These are phyloP conservation scores for Euplexia lucipara DNA, from an alignment of 2,888 invertebrate species.

Conservation along the genomic window DNA sequence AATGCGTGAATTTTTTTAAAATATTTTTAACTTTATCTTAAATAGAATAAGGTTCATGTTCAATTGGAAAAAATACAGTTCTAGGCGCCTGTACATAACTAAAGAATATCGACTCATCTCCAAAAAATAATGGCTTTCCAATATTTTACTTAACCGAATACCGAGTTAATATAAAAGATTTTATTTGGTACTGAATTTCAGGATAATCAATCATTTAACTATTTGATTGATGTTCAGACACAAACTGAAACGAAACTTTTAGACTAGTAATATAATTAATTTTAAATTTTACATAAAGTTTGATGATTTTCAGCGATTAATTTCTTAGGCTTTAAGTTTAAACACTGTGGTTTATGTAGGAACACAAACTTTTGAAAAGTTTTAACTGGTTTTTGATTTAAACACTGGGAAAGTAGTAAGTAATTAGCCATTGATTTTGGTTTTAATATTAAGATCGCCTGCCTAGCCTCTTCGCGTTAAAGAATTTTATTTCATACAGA, in stretches of 20 bases:
- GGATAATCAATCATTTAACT: constrained; percentile 40
- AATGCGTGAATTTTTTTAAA: no score
- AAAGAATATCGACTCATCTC: constrained; percentile 14
- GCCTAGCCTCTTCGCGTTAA: no score
- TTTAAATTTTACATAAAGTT: constrained; percentile 8
- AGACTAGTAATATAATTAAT: constrained; percentile 13
- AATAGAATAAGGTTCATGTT: no score
- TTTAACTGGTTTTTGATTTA: neutral
- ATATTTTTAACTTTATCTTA: no score
- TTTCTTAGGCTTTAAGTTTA: neutral
- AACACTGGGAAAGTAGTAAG: neutral
- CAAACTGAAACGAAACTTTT: constrained; percentile 20
- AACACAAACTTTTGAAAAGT: neutral
- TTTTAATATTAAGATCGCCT: neutral
- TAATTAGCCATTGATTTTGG: neutral
- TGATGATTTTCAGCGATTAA: neutral
- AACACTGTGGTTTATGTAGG: neutral
- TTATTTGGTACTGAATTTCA: constrained; percentile 26
- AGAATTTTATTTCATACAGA: no score
- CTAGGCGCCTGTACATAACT: no score
- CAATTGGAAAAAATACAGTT: no score
- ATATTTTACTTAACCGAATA: constrained; percentile 13
- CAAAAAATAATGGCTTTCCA: constrained; percentile 10
- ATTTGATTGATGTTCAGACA: constrained; percentile 34
- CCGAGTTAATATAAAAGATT: neutral